These are phyloP conservation scores for Diarsia mendica DNA, from an alignment of 2,888 invertebrate species.

Conservation along the genomic window DNA sequence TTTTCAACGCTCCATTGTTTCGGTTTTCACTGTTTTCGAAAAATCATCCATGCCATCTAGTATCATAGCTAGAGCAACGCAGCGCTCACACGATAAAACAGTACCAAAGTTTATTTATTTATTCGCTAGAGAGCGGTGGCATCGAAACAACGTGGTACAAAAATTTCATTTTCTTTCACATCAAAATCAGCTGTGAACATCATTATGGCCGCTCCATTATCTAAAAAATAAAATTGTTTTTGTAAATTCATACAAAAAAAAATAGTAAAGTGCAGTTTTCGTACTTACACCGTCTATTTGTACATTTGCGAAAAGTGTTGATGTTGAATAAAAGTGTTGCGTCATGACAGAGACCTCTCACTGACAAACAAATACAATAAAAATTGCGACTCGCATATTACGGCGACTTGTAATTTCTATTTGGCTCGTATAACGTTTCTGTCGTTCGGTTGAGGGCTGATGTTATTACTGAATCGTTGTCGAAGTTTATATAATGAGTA, in stretches of 20 bases:
- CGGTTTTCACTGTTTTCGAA: not conserved
- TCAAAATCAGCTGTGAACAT: conserved; percentile 91
- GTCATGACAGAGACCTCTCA: conserved; percentile 90
- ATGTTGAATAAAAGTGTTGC: conserved; percentile 89
- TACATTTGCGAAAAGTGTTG: conserved; percentile 83
- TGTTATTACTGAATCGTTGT: conserved; percentile 81
- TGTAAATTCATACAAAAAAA: conserved; percentile 82
- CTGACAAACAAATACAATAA: conserved; percentile 90
- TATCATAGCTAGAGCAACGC: conserved; percentile 20
- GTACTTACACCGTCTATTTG: conserved; percentile 82
- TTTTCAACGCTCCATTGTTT: not conserved
- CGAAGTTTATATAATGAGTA: conserved; percentile 84
- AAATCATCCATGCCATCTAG: conserved; percentile 37
- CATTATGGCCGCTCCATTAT: conserved; percentile 89
- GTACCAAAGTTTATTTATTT: conserved; percentile 52
- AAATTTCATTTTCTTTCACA: conserved; percentile 85
- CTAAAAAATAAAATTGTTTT: conserved; percentile 86
- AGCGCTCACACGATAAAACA: conserved; percentile 74
- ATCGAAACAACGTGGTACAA: conserved; percentile 87
- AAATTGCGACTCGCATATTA: conserved; percentile 82
- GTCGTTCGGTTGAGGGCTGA: conserved; percentile 80
- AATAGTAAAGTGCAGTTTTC: conserved; percentile 86
- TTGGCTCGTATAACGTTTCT: conserved; percentile 70
- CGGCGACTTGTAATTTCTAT: conserved; percentile 79
- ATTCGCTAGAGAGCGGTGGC: conserved; percentile 76